Percentiles rank a stretch among this genome's conserved stretches.
Conservation (phyloP, 2,797 vertebrate species). For the Enteromius treurensis region DNA sequence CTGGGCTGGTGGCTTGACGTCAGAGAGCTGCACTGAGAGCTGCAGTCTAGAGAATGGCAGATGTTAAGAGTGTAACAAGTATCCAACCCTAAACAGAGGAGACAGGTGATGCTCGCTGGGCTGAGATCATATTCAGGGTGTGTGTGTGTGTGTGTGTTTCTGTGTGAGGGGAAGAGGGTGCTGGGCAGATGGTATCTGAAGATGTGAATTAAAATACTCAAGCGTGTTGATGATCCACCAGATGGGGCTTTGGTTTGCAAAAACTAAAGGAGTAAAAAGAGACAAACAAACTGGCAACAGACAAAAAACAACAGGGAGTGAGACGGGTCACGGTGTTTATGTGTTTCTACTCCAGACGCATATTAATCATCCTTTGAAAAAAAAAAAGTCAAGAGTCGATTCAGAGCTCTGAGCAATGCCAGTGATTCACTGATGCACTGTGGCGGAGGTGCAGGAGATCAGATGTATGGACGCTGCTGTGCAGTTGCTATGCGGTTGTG, state of each 20-base stretch:
- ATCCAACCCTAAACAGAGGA: constrained; percentile 54
- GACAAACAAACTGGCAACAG: constrained; percentile 57
- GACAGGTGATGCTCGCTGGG: constrained; percentile 57
- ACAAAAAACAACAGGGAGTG: constrained; percentile 58
- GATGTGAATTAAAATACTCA: constrained; percentile 62
- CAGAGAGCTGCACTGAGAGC: constrained; percentile 11
- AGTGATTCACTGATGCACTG: constrained; percentile 17
- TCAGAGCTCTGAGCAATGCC: constrained; percentile 6
- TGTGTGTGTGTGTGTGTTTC: constrained; percentile 15
- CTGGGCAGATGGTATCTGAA: constrained; percentile 60
- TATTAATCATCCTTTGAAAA: constrained; percentile 27
- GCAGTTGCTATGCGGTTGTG: not conserved
- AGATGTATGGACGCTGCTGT: not conserved
- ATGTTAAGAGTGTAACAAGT: constrained; percentile 62
- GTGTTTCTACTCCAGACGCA: constrained; percentile 34
- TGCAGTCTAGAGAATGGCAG: constrained; percentile 50
- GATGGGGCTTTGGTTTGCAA: constrained; percentile 63
- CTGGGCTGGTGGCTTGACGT: constrained; percentile 6
- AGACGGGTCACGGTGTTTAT: constrained; percentile 18
- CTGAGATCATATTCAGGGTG: constrained; percentile 51
- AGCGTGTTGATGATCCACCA: constrained; percentile 61
- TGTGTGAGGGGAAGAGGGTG: constrained; percentile 23
- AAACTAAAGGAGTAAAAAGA: constrained; percentile 46
- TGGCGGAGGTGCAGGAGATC: not conserved
- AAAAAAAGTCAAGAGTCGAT: constrained; percentile 16